Base-by-base conservation (phyloP, 2,888 invertebrate species). In the Drosophila diplacantha region DNA sequence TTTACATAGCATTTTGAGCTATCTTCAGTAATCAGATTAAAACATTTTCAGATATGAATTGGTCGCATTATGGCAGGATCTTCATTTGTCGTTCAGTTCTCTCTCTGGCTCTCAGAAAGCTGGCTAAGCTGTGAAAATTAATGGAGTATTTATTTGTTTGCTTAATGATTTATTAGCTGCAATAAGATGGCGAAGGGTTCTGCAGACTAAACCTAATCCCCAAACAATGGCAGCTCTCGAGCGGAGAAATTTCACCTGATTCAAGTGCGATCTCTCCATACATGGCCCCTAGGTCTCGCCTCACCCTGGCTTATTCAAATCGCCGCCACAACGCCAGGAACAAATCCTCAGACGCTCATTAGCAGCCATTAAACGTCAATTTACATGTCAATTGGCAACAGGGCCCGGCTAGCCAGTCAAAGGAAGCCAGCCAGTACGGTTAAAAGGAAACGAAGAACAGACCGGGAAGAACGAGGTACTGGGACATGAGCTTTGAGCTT, bases 291-390 rank as follows among this genome's bases (percentile, higher is more conserved):
- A 14, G 39, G n/a, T 18, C 5, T n/a, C 2, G 9, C 41, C n/a
- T n/a, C 6, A 24, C 34, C n/a, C 16, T 9, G 26, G 47, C 41
- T 18, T 61, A 60, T 61, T 63, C 63, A 63, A 61, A 53, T 32
- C 8, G 46, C 46, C 26, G 29, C 43, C 35, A 32, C 47, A 58
- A 31, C 56, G 14, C 20, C 41, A 59, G 32, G 55, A 75, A 67
- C 75, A 77, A 80, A 78, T 78, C 78, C 78, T 75, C 70, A 79
- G 79, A 79, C 80, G 79, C 79, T 81, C 80, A 80, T 80, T 80
- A 80, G 79, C 79, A 80, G 57, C 81, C 78, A 87, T 86, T 85
- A 85, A 86, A 86, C 84, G 84, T 78, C 85, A 85, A 87, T 87
- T 85, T 85, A 84, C 85, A 86, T 86, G 85, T 86, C 86, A 86